Evolutionary conservation across 1,140 invertebrate species (phyloP).

Genomic region (Lepidurus packardi): DNA sequence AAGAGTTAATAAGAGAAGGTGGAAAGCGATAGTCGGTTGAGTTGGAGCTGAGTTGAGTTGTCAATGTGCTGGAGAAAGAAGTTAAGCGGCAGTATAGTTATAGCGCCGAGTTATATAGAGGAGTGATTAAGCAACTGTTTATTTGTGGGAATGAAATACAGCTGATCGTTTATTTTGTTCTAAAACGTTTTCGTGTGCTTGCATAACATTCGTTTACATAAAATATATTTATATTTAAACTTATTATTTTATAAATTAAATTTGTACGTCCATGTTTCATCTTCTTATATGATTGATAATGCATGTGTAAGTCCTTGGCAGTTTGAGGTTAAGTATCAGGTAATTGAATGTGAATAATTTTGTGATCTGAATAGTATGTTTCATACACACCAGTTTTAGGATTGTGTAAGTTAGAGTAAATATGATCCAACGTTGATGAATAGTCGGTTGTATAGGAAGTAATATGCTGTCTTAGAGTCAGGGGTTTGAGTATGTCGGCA

Average conservation of each 20-base stretch:
- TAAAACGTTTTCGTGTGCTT: too few relatives aligned
- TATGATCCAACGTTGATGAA: not conserved
- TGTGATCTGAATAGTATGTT: slow-evolving; percentile 1
- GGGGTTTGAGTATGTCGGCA: not conserved
- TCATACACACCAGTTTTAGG: not conserved
- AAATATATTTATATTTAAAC: not conserved
- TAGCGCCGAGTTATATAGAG: too few relatives aligned
- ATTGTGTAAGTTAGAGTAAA: not conserved
- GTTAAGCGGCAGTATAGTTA: too few relatives aligned
- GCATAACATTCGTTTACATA: too few relatives aligned
- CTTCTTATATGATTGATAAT: not conserved
- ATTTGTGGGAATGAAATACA: too few relatives aligned
- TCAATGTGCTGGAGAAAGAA: too few relatives aligned
- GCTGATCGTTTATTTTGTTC: too few relatives aligned
- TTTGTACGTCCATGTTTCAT: not conserved
- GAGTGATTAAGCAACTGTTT: too few relatives aligned
- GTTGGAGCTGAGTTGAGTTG: too few relatives aligned
- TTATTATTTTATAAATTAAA: not conserved
- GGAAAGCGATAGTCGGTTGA: too few relatives aligned
- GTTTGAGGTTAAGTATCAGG: not conserved
- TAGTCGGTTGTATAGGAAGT: not conserved
- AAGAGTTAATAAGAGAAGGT: too few relatives aligned
- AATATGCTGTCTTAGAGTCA: not conserved
- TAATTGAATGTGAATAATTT: not conserved
- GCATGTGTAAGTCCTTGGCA: not conserved